Conservation (phyloP, 2,113 vertebrate species). For the Cryptoleucopteryx plumbea region DNA sequence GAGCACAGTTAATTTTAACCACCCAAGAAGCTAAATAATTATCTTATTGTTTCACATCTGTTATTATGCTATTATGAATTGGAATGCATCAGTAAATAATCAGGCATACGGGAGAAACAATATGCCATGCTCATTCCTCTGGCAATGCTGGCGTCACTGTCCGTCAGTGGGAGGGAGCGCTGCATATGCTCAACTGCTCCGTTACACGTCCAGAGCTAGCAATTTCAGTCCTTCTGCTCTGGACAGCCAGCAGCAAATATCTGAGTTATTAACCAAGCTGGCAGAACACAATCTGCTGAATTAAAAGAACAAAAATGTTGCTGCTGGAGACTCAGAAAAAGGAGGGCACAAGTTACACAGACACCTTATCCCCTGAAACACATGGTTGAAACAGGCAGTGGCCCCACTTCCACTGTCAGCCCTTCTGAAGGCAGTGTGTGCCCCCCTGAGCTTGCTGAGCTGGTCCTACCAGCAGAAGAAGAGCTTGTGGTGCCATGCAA, state of each 20-base stretch:
- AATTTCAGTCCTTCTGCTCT: not conserved
- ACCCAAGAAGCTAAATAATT: constrained; percentile 37
- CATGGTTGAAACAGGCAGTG: rapidly evolving
- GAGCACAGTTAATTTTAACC: constrained; percentile 46
- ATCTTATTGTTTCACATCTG: constrained; percentile 27
- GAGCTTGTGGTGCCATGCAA: not conserved
- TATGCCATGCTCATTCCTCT: not conserved
- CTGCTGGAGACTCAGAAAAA: not conserved
- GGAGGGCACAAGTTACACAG: not conserved
- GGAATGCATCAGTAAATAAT: constrained; percentile 31
- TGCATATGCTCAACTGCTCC: not conserved
- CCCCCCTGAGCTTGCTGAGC: not conserved
- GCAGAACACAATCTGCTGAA: not conserved
- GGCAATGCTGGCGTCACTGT: not conserved
- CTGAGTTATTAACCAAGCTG: not conserved
- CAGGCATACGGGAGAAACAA: not conserved
- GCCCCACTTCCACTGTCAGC: not conserved
- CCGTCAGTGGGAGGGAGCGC: not conserved
- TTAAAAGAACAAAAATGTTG: not conserved
- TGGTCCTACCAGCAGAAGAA: not conserved
- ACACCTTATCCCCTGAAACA: not conserved
- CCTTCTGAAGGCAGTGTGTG: not conserved
- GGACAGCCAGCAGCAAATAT: not conserved
- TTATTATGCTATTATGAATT: constrained; percentile 33
- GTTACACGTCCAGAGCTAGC: not conserved